These are phyloP conservation scores for Triops longicaudatus DNA, from an alignment of 1,140 invertebrate species.

Conservation along the genomic window DNA sequence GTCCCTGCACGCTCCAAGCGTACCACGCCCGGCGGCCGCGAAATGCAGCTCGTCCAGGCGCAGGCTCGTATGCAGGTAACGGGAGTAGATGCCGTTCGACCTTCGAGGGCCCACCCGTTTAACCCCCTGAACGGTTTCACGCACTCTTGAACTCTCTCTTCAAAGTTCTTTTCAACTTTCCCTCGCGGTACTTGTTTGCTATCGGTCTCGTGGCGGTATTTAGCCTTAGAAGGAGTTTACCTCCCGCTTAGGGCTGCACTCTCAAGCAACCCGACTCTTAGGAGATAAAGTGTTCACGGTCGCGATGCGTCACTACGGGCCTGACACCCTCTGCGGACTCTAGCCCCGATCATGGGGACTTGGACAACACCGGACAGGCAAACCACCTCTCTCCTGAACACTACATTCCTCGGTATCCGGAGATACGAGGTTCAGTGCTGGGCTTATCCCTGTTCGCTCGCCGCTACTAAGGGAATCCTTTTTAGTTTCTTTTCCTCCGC, in stretches of 20 bases:
- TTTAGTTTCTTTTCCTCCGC: slow-evolving; percentile 89
- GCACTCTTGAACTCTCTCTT: slow-evolving; percentile 80
- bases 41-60: slow-evolving; percentile 5
- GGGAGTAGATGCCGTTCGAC: slow-evolving; percentile 27
- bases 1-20: slow-evolving; percentile 16
- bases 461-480: slow-evolving; percentile 76
- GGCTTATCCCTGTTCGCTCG: slow-evolving; percentile 72
- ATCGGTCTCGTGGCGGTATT: slow-evolving; percentile 74
- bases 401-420: slow-evolving; percentile 52
- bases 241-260: slow-evolving; percentile 73
- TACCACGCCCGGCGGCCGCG: slow-evolving; percentile 1
- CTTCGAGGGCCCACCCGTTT: slow-evolving; percentile 48
- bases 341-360: slow-evolving; percentile 60
- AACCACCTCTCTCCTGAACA: slow-evolving; percentile 49
- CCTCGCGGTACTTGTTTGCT: slow-evolving; percentile 85
- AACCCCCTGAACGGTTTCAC: slow-evolving; percentile 63
- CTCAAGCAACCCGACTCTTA: slow-evolving; percentile 74
- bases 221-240: slow-evolving; percentile 80
- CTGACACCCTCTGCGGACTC: slow-evolving; percentile 61
- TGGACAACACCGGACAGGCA: slow-evolving; percentile 39
- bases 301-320: slow-evolving; percentile 51
- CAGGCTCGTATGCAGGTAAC: slow-evolving; percentile 18
- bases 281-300: slow-evolving; percentile 43
- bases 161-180: slow-evolving; percentile 85
- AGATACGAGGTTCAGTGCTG: slow-evolving; percentile 52